Evolutionary conservation across 2,797 vertebrate genomes (phyloP), one percentile per base, ranked within the genome.

Genomic region (Scolopax rusticola): DNA sequence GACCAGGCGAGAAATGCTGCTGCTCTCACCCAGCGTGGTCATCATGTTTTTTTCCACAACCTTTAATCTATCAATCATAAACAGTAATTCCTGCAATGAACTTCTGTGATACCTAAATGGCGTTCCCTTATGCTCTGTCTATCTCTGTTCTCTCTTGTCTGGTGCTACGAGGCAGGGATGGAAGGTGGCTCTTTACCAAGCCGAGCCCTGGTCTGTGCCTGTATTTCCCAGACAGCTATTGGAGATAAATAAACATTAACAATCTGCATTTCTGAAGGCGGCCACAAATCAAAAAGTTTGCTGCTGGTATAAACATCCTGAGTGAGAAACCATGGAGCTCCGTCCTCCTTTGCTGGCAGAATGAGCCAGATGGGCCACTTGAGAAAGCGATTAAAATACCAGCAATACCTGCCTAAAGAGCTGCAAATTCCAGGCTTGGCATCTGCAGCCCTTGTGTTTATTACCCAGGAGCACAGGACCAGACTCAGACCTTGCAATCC

Each of bases 341-440:
- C 1, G 2, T 69, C 27, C 61, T 96, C 5, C 0, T 75, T 83
- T 78, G 8, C 77, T 81, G 65, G 33, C 70, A 73, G 65, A 79
- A 65, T 65, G 50, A 88, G 38, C 63, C 70, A 78, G 77, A 78
- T 75, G 53, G 65, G 38, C 61, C 65, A 50, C 73, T 85, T 81
- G 79, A 91, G 85, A 83, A 93, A 89, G 84, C 10, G 4, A 69
- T 93, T 93, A 64, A 91, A 94, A 93, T 94, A 84, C 79, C 81
- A 89, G 56, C 75, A 89, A 83, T 86, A 69, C 61, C 65, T 90
- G 57, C 73, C 45, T 90, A n/a, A 87, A 83, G 65, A 83, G 81
- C 78, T 87, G 80, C 18, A 61, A 56, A 89, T 91, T 83, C 71
- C 68, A 47, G 0, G 0, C 17, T 77, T n/a, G 8, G 3, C 15